phyloP scores from a whole-genome alignment of 1,140 invertebrate genomes.

The Stegodyphus dumicola region DNA sequence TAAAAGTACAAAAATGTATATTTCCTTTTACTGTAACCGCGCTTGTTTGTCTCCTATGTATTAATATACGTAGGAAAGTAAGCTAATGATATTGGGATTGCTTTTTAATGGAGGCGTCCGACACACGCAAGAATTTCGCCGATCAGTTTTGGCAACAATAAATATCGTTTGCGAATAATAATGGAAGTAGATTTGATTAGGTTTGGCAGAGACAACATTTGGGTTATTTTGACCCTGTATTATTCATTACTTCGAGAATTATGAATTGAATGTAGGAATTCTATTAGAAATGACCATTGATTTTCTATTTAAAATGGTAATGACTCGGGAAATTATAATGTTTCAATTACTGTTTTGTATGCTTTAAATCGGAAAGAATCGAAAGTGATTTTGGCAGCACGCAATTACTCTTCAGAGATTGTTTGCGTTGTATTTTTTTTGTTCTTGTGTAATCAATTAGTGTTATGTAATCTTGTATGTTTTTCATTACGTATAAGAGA shows the following conservation, averaged over 20 bases:
- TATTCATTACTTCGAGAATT: neutral
- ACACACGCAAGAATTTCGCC: constrained; percentile 2
- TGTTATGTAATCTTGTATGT: no score
- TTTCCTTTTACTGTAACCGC: no score
- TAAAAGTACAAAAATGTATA: neutral
- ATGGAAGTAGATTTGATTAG: constrained; percentile 26
- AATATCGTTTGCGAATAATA: constrained; percentile 12
- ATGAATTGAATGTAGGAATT: neutral
- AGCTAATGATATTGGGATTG: no score
- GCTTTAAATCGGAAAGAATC: no score
- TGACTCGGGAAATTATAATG: neutral
- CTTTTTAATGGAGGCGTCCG: no score
- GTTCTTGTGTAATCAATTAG: no score
- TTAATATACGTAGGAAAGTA: no score
- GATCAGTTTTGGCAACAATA: constrained; percentile 23
- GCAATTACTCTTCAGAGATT: no score
- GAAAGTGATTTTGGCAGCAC: no score
- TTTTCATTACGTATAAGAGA: no score
- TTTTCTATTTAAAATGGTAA: constrained; percentile 33
- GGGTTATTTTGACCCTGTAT: neutral
- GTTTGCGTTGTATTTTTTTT: no score
- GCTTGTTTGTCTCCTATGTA: no score
- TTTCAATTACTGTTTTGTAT: constrained; percentile 1
- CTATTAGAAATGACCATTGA: neutral
- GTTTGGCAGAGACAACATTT: neutral